Conservation (phyloP, 2,888 invertebrate genomes). For the Iselma pallidipennis region DNA sequence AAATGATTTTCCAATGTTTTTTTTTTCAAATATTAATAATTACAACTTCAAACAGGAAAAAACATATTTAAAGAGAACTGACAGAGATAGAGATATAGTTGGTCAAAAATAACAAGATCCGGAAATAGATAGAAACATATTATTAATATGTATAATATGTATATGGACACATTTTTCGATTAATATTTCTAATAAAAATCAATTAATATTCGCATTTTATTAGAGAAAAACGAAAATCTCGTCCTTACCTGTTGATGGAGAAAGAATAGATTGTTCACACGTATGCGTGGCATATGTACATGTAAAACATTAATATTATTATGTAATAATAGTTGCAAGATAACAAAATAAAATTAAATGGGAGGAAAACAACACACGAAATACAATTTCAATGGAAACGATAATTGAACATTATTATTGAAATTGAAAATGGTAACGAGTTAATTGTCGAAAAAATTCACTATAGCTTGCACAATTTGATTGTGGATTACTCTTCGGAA, state of each 20-base stretch:
- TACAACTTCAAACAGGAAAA: background rate
- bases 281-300: constrained; percentile 2
- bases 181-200: too few species aligned
- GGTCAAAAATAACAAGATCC: background rate
- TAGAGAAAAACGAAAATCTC: background rate
- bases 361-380: background rate
- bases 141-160: too few species aligned
- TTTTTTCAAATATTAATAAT: background rate
- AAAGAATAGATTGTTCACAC: background rate
- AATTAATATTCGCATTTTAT: too few species aligned
- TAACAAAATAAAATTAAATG: background rate
- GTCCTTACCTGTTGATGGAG: background rate
- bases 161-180: too few species aligned
- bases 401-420: background rate
- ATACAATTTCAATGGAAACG: background rate
- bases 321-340: background rate
- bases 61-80: background rate
- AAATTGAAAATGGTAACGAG: background rate
- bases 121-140: background rate
- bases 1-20: background rate
- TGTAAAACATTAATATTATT: constrained; percentile 1
- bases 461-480: too few species aligned
- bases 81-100: background rate
- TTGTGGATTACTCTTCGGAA: too few species aligned
- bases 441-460: background rate